Conservation (phyloP, 1,140 invertebrate genomes). For the Drosophila malerkotliana region DNA sequence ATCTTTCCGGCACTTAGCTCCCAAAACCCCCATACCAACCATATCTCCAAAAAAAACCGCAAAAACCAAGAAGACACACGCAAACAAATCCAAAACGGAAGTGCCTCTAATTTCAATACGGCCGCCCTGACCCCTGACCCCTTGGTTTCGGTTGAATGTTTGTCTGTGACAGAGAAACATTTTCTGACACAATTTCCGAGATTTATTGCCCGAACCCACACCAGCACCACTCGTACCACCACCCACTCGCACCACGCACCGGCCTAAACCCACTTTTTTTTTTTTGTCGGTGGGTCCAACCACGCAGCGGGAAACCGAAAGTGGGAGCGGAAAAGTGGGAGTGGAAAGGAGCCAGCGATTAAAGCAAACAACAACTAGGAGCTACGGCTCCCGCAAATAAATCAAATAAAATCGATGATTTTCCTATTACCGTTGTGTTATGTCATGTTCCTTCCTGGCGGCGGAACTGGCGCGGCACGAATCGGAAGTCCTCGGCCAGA, state of each 20-base stretch:
- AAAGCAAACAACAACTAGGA: constrained; percentile 29
- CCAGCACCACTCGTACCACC: constrained; percentile 25
- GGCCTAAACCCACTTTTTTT: constrained; percentile 22
- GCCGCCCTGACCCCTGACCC: constrained; percentile 32
- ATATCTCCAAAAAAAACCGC: constrained; percentile 13
- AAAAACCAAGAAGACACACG: constrained; percentile 22
- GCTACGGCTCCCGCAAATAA: constrained; percentile 54
- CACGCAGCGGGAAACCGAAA: constrained; percentile 13
- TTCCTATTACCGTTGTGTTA: constrained; percentile 80
- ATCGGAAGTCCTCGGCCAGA: constrained; percentile 33
- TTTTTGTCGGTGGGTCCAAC: constrained; percentile 17
- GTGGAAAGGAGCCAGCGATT: constrained; percentile 29
- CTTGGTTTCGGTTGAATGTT: neutral
- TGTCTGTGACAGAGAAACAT: constrained; percentile 59
- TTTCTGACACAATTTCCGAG: constrained; percentile 81
- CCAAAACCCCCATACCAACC: neutral
- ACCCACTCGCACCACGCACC: constrained; percentile 27
- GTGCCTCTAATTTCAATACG: constrained; percentile 80
- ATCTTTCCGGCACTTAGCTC: constrained; percentile 78
- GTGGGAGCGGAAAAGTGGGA: neutral
- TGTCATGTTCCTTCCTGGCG: constrained; percentile 71
- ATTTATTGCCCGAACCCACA: constrained; percentile 65
- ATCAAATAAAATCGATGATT: constrained; percentile 81
- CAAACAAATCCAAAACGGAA: constrained; percentile 64
- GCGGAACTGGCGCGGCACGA: constrained; percentile 12